phyloP scores from a whole-genome alignment of 2,888 invertebrate genomes.

The Zele albiditarsus region DNA sequence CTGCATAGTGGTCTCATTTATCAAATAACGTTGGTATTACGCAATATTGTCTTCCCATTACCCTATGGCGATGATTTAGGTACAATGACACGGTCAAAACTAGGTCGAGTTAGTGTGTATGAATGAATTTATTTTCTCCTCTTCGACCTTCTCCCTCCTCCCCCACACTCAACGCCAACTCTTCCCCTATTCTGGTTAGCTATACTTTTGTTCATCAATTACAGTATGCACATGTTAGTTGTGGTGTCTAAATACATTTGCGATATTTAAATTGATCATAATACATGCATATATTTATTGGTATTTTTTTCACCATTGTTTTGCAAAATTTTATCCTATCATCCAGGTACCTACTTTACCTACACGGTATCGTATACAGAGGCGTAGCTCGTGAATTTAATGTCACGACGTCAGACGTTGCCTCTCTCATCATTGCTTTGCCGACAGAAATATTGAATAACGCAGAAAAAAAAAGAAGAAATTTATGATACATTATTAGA shows the following conservation, averaged over 20 bases:
- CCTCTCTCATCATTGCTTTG: slow-evolving; percentile 64
- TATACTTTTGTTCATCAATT: not conserved
- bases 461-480: slow-evolving; percentile 30
- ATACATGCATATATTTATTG: slow-evolving; percentile 24
- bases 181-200: not conserved
- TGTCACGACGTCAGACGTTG: slow-evolving; percentile 69
- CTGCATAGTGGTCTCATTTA: not conserved
- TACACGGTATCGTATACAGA: slow-evolving; percentile 73
- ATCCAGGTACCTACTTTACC: slow-evolving; percentile 73
- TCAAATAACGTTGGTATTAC: slow-evolving; percentile 26
- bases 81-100: slow-evolving; percentile 17
- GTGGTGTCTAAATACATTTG: not conserved
- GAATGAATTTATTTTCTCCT: not conserved
- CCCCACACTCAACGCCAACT: not conserved
- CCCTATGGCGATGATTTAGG: slow-evolving; percentile 49
- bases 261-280: slow-evolving; percentile 1
- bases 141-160: not conserved
- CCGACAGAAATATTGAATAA: slow-evolving; percentile 59
- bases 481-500: slow-evolving; percentile 35
- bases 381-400: slow-evolving; percentile 68
- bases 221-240: not conserved
- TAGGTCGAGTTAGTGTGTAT: slow-evolving; percentile 5
- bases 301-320: slow-evolving; percentile 52
- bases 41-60: slow-evolving; percentile 68
- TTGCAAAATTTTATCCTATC: slow-evolving; percentile 64